phyloP scores from a whole-genome alignment of 2,797 vertebrate species.

The Macroramphosus scolopax region DNA sequence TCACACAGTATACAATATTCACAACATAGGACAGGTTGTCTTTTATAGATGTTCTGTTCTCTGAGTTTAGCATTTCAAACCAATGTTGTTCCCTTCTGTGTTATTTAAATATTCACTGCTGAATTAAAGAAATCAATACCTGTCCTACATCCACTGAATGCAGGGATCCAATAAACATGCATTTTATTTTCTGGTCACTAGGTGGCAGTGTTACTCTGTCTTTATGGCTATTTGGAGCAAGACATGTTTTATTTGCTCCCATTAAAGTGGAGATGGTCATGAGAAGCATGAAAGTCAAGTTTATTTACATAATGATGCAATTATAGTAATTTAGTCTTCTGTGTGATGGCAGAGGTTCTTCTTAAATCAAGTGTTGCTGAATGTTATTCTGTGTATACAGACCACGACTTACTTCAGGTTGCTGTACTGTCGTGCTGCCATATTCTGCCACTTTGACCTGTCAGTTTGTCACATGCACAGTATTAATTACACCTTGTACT shows the following conservation, averaged over 20 bases:
- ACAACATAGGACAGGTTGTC: no score
- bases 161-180: fast-evolving
- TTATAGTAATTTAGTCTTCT: slow-evolving; percentile 7
- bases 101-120: slow-evolving; percentile 1
- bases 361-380: not conserved
- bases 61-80: not conserved
- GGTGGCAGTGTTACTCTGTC: slow-evolving; percentile 61
- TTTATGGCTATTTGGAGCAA: no score
- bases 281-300: slow-evolving; percentile 4
- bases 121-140: slow-evolving; percentile 9
- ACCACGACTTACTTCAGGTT: no score
- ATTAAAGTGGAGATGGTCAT: slow-evolving; percentile 18
- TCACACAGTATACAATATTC: no score
- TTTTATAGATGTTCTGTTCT: no score
- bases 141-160: not conserved
- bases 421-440: no score
- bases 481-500: no score
- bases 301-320: slow-evolving; percentile 10
- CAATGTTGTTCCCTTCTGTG: slow-evolving; percentile 43
- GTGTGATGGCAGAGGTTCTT: not conserved
- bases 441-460: no score
- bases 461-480: no score
- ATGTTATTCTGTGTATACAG: no score
- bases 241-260: slow-evolving; percentile 18
- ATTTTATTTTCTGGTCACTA: slow-evolving; percentile 35